phyloP scores from a whole-genome alignment of 2,888 invertebrate genomes.

The Calameuta filiformis region DNA sequence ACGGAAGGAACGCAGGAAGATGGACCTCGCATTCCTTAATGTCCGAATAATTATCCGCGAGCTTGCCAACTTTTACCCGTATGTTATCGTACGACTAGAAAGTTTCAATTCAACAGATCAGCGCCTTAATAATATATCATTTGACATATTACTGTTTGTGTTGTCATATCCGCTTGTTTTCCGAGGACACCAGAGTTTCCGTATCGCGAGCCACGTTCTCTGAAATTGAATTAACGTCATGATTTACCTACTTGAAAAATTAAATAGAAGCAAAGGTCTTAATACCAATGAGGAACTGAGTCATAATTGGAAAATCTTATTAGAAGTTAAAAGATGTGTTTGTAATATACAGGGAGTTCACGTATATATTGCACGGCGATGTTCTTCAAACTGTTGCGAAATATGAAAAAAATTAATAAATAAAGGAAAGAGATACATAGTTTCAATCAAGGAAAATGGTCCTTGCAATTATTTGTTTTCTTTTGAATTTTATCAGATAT shows the following conservation, averaged over 20 bases:
- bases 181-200: slow-evolving; percentile 37
- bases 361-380: neutral
- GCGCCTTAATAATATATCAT: slow-evolving; percentile 28
- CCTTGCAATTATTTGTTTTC: neutral
- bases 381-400: neutral
- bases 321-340: neutral
- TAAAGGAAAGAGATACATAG: neutral
- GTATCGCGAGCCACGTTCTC: slow-evolving; percentile 44
- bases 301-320: neutral
- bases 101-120: slow-evolving; percentile 25
- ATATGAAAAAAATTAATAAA: neutral
- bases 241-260: slow-evolving; percentile 6
- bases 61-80: slow-evolving; percentile 24
- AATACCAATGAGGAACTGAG: slow-evolving; percentile 1
- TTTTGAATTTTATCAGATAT: neutral
- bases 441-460: neutral
- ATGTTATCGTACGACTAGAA: slow-evolving; percentile 52
- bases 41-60: slow-evolving; percentile 13
- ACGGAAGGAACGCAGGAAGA: slow-evolving; percentile 19
- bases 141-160: slow-evolving; percentile 19
- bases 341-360: neutral
- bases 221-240: slow-evolving; percentile 24
- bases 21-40: slow-evolving; percentile 9
- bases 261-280: neutral
- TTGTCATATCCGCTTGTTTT: slow-evolving; percentile 46